phyloP scores from a whole-genome alignment of 1,140 invertebrate genomes.

The Euwallacea similis region DNA sequence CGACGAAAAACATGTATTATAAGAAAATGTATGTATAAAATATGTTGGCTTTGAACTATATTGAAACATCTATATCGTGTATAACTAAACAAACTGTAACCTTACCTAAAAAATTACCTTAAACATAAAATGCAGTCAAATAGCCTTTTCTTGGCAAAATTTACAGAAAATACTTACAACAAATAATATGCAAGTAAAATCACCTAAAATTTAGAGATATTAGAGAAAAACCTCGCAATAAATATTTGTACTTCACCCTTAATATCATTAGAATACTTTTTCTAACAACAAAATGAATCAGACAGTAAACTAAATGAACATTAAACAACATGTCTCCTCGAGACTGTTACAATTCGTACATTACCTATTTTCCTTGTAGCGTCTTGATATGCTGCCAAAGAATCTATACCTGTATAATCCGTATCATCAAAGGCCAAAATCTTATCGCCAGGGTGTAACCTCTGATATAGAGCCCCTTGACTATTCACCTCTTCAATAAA shows the following conservation, averaged over 20 bases:
- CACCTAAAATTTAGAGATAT: not conserved
- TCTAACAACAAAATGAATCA: not conserved
- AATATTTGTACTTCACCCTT: too few species aligned
- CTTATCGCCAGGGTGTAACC: constrained; percentile 48
- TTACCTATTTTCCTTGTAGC: constrained; percentile 43
- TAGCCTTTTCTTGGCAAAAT: constrained; percentile 4
- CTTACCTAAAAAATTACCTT: constrained; percentile 17
- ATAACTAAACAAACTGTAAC: constrained; percentile 23
- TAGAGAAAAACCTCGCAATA: too few species aligned
- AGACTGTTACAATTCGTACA: constrained; percentile 44
- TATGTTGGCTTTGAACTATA: not conserved
- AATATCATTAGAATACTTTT: too few species aligned
- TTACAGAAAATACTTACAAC: not conserved
- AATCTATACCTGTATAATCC: constrained; percentile 50
- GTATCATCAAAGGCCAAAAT: constrained; percentile 51
- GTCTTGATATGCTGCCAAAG: constrained; percentile 48
- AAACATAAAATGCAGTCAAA: constrained; percentile 19
- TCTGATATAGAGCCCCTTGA: constrained; percentile 48
- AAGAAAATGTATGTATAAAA: too few species aligned
- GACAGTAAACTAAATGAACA: constrained; percentile 8
- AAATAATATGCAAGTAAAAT: constrained; percentile 4
- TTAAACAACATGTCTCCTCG: constrained; percentile 35
- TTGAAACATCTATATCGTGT: constrained; percentile 10
- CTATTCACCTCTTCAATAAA: constrained; percentile 49
- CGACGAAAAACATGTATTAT: too few species aligned